A percentile compares a stretch with the other conserved stretches of the same genome.
These are phyloP conservation scores for Haliclona indistincta DNA, from an alignment of 37 sponge, comb jelly and placozoan species.

Conservation along the genomic window DNA sequence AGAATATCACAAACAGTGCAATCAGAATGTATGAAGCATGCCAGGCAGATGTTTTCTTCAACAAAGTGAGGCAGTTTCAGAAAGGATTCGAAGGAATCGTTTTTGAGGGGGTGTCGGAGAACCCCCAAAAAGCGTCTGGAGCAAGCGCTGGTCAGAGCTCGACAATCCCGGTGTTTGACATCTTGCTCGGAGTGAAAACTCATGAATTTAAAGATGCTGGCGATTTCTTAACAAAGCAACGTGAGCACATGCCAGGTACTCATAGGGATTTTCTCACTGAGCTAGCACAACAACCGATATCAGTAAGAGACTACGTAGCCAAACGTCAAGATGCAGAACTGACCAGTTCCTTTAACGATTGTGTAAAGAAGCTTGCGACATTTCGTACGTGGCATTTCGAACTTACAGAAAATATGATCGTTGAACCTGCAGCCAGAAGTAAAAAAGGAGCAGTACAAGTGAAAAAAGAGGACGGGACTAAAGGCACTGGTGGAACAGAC, in stretches of 20 bases:
- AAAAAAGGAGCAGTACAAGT: too few relatives aligned
- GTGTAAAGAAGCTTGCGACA: background rate
- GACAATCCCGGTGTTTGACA: constrained; percentile 20
- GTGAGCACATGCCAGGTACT: constrained; percentile 46
- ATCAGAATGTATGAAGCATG: constrained; percentile 44
- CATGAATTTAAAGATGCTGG: constrained; percentile 8
- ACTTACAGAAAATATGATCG: background rate
- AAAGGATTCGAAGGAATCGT: too few relatives aligned
- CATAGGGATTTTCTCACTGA: constrained; percentile 39
- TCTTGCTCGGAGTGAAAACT: constrained; percentile 28
- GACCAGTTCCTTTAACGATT: background rate
- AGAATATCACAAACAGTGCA: constrained; percentile 18
- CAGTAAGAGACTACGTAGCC: constrained; percentile 34
- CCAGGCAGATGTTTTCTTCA: constrained; percentile 36
- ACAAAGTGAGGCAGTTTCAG: constrained; percentile 27
- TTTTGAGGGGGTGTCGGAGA: constrained; percentile 41
- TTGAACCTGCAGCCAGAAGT: too few relatives aligned
- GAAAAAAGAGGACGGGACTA: background rate
- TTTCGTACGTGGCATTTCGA: background rate
- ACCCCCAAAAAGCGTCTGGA: constrained; percentile 19
- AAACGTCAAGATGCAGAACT: background rate
- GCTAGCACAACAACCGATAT: constrained; percentile 5
- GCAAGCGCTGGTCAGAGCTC: constrained; percentile 65
- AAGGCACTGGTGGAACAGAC: constrained; percentile 48
- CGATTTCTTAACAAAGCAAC: constrained; percentile 24